Evolutionary conservation across 2,113 vertebrate species (phyloP), one percentile per base, ranked within the genome.

Genomic region (Proteles cristata): DNA sequence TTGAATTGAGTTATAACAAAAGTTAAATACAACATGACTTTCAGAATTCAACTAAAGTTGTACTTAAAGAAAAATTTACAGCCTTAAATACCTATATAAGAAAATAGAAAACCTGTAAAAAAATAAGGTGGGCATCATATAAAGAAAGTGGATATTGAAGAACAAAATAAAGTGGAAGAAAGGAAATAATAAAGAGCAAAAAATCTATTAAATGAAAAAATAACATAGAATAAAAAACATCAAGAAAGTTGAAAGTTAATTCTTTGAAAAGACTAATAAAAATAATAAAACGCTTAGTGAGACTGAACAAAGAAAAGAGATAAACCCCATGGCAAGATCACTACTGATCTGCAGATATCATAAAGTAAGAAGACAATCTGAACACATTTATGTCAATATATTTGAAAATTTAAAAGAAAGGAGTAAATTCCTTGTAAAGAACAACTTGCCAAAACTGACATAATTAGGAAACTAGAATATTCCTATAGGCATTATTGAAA

Each of bases 401-500:
- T 48, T 87, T 79, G 25, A 58, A 96, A 68, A 17, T 45, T 87
- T 66, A 16, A 63, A 82, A 69, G 1, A 91, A 68, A 28, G 35
- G 3, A 93, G 35, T 74, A 68, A 83, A 28, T 88, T 92, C 26
- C 15, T 45, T 55, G 23, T 17, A 79, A 77, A 80, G 6, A 71
- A 61, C 10, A 90, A 53, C 28, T 83, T 86, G 1, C 10, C 25
- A 65, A 96, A 90, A 69, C 4, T 66, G 23, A 71, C 11, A 33
- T 10, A 86, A 88, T 77, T 31, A 68, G 11, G 94, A 95, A 45
- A 65, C 63, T 39, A 81, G 26, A 58, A 82, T 86, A 92, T 94
- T 92, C 26, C 15, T 82, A 63, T 25, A 21, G 39, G 21, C 14
- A 65, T 66, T 77, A 65, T 25, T 82, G 80, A 90, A 90, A 39